Percentiles rank a stretch among this genome's conserved stretches.
Evolutionary conservation across 2,113 vertebrate genomes (phyloP).

Genomic region (Phrynocephalus versicolor): DNA sequence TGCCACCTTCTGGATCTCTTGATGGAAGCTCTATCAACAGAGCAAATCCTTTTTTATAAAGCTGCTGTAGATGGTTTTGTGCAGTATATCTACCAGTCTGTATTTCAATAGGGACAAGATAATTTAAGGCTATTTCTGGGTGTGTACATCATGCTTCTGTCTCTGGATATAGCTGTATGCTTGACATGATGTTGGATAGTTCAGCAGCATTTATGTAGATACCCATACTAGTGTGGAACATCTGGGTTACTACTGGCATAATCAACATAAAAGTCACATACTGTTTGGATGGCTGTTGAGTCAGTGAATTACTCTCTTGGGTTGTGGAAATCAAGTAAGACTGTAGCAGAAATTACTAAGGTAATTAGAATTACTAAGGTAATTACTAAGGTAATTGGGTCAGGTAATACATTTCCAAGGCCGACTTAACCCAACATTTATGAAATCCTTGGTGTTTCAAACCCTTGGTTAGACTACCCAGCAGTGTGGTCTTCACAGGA

Average conservation of each 20-base stretch:
- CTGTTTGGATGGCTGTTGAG: not conserved
- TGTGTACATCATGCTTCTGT: conserved; percentile 10
- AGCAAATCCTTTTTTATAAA: not conserved
- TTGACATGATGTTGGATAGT: not conserved
- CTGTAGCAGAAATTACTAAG: not conserved
- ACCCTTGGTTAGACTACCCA: conserved; percentile 18
- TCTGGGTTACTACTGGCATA: accelerated
- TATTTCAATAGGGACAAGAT: not conserved
- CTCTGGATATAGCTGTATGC: not conserved
- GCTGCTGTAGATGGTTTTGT: not conserved
- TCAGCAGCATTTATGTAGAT: conserved; percentile 7
- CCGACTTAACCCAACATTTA: not conserved
- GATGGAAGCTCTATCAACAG: too few species aligned
- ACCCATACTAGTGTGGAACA: not conserved
- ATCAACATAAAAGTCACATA: conserved; percentile 14
- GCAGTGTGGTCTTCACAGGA: conserved; percentile 36
- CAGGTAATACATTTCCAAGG: not conserved
- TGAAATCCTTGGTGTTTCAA: conserved; percentile 26
- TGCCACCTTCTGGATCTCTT: too few species aligned
- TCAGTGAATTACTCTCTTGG: not conserved
- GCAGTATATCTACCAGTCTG: not conserved
- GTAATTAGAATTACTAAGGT: not conserved
- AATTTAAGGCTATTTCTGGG: conserved; percentile 24
- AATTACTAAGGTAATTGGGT: not conserved
- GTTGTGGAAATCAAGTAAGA: not conserved